Conservation (phyloP, 2,888 invertebrate genomes). For the Chalcis sispes region DNA sequence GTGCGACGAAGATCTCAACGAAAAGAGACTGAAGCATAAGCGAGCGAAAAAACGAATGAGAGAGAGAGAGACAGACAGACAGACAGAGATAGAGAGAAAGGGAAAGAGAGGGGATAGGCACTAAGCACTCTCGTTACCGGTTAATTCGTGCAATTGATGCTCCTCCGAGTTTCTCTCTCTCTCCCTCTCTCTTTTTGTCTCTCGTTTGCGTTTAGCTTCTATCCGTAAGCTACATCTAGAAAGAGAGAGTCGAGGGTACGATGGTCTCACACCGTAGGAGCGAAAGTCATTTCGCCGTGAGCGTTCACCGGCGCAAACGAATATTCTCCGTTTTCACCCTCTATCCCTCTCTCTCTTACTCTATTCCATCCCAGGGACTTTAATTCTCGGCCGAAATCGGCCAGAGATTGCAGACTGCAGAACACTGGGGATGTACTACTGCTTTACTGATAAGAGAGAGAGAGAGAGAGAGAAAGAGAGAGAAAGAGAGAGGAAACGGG, state of each 20-base stretch:
- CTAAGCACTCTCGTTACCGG: constrained; percentile 53
- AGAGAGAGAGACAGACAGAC: not conserved
- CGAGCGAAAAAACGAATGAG: not conserved
- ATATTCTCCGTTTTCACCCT: too few relatives aligned
- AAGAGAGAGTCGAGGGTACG: constrained; percentile 27
- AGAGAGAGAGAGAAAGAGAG: not conserved
- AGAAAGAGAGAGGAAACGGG: not conserved
- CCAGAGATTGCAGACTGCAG: constrained; percentile 50
- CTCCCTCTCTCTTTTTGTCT: too few relatives aligned
- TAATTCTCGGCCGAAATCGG: constrained; percentile 39
- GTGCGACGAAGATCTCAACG: not conserved
- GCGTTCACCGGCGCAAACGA: constrained; percentile 39
- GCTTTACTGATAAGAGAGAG: not conserved
- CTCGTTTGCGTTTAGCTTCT: too few relatives aligned
- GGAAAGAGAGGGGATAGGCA: constrained; percentile 7
- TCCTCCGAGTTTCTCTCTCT: too few relatives aligned
- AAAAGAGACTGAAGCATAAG: not conserved
- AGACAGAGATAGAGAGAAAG: not conserved
- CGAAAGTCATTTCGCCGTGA: constrained; percentile 35
- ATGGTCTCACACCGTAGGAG: constrained; percentile 23
- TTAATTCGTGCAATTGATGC: constrained; percentile 63
- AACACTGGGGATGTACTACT: too few relatives aligned
- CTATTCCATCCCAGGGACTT: constrained; percentile 18
- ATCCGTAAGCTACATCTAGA: constrained; percentile 14
- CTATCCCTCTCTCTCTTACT: not conserved